Conservation (phyloP, 2,113 vertebrate genomes). For the Oreochromis niloticus region DNA sequence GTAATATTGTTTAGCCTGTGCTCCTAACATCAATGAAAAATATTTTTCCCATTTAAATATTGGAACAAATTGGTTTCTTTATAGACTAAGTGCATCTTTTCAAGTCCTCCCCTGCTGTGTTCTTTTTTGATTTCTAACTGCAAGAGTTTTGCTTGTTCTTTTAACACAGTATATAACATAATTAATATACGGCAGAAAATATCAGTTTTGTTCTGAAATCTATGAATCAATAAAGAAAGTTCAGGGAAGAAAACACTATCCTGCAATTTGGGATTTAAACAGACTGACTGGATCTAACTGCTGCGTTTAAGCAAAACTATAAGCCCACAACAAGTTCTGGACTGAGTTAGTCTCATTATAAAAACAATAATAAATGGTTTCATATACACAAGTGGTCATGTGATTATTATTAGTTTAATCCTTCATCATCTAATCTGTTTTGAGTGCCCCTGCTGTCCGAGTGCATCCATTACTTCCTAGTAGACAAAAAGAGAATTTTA, state of each 20-base stretch:
- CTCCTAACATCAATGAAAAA: background rate
- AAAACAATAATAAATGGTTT: constrained; percentile 15
- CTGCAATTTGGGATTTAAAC: background rate
- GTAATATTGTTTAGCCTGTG: background rate
- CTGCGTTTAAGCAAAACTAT: background rate
- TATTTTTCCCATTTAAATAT: background rate
- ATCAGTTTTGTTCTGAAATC: background rate
- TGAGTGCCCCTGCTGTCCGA: background rate
- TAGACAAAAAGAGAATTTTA: background rate
- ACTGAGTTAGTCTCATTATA: background rate
- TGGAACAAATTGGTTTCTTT: background rate
- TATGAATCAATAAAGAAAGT: background rate
- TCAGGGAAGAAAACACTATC: background rate
- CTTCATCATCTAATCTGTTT: constrained; percentile 1
- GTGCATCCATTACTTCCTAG: background rate
- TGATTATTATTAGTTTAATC: constrained; percentile 1
- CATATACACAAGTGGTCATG: background rate
- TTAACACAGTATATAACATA: background rate
- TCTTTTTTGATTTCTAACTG: background rate
- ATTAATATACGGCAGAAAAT: background rate
- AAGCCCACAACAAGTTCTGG: background rate
- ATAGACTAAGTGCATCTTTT: background rate
- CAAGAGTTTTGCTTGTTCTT: background rate
- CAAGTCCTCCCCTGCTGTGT: background rate
- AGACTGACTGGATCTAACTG: background rate